Conservation (phyloP, 2,797 vertebrate species). For the Sebastes melanostomus region DNA sequence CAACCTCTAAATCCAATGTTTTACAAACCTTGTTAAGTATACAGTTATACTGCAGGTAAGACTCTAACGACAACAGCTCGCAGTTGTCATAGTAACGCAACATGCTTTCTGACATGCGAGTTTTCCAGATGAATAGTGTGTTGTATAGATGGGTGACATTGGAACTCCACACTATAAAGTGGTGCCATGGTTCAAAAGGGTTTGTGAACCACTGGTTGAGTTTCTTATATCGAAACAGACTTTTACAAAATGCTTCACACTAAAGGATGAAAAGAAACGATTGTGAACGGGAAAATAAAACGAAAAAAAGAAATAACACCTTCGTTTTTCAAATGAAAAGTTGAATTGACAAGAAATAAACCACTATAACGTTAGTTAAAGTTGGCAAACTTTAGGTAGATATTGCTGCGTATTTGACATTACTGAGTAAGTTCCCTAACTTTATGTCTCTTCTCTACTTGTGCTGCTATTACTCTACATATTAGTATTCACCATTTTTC, state of each 20-base stretch:
- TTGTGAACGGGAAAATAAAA: neutral
- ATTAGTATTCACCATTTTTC: neutral
- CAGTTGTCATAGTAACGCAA: neutral
- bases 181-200: neutral
- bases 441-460: neutral
- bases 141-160: neutral
- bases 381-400: neutral
- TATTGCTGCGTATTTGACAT: neutral
- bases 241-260: neutral
- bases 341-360: neutral
- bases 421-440: neutral
- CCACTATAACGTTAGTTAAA: rapidly evolving
- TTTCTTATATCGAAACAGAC: neutral
- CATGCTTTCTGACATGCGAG: neutral
- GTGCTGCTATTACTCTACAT: neutral
- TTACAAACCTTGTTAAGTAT: neutral
- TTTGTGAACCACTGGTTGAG: neutral
- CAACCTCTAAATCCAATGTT: neutral
- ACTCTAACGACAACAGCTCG: neutral
- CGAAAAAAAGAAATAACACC: neutral
- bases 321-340: neutral
- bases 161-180: neutral
- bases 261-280: neutral
- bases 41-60: neutral
- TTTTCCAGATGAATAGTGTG: neutral